Evolutionary conservation across 2,888 invertebrate genomes (phyloP).

Genomic region (Epirrita christyi): DNA sequence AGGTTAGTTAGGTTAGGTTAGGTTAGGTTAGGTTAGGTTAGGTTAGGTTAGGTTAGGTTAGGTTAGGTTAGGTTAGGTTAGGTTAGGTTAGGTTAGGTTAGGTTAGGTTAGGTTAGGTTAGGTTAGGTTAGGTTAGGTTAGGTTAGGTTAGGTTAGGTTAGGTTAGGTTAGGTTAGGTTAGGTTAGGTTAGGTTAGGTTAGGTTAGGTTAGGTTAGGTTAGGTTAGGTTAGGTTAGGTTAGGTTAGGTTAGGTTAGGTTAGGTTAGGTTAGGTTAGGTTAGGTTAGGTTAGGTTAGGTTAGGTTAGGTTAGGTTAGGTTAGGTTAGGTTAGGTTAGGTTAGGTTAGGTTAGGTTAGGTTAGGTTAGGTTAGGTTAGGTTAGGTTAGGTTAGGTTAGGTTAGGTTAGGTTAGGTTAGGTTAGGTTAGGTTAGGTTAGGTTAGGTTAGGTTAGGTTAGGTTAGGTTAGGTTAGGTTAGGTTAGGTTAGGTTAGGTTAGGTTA

Average conservation of each 20-base stretch:
- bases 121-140: slow-evolving; percentile 17
- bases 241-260: slow-evolving; percentile 18
- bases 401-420: slow-evolving; percentile 40
- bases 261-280: slow-evolving; percentile 28
- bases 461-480: slow-evolving; percentile 38
- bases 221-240: slow-evolving; percentile 1
- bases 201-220: slow-evolving; percentile 11
- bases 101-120: slow-evolving; percentile 17
- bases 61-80: slow-evolving; percentile 17
- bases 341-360: slow-evolving; percentile 34
- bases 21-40: slow-evolving; percentile 17
- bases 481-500: slow-evolving; percentile 31
- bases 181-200: slow-evolving; percentile 11
- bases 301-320: slow-evolving; percentile 37
- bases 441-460: slow-evolving; percentile 40
- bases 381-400: slow-evolving; percentile 36
- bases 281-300: slow-evolving; percentile 38
- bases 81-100: slow-evolving; percentile 17
- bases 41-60: slow-evolving; percentile 17
- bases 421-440: slow-evolving; percentile 42
- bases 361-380: slow-evolving; percentile 37
- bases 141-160: slow-evolving; percentile 13
- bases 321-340: slow-evolving; percentile 38
- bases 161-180: slow-evolving; percentile 11
- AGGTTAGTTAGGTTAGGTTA: slow-evolving; percentile 26